Conservation (phyloP, 2,888 invertebrate species). For the Apotomis turbidana region DNA sequence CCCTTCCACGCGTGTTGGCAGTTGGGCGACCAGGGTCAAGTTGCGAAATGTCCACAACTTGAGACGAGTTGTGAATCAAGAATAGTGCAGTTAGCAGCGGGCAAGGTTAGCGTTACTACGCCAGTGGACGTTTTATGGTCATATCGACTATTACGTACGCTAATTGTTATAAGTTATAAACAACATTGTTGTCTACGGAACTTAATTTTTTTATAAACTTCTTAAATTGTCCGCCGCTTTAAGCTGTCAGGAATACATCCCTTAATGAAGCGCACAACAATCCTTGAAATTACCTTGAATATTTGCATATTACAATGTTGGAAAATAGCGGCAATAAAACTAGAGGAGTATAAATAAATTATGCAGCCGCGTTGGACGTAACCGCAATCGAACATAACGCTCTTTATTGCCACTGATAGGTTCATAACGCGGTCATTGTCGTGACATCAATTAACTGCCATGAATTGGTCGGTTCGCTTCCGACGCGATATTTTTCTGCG, state of each 20-base stretch:
- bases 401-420: conserved; percentile 56
- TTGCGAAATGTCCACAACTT: conserved; percentile 57
- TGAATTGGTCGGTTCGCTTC: conserved; percentile 57
- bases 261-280: neutral
- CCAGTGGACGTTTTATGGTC: conserved; percentile 54
- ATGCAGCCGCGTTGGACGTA: conserved; percentile 23
- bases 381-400: conserved; percentile 46
- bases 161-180: neutral
- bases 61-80: conserved; percentile 59
- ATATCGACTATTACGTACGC: conserved; percentile 54
- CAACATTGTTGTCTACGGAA: conserved; percentile 3
- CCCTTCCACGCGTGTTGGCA: conserved; percentile 15
- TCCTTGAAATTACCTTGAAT: conserved; percentile 18
- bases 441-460: conserved; percentile 63
- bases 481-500: conserved; percentile 54
- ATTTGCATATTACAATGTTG: conserved; percentile 12
- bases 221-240: neutral
- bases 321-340: conserved; percentile 23
- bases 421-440: conserved; percentile 63
- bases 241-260: neutral
- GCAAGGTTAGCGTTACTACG: conserved; percentile 34
- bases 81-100: conserved; percentile 55
- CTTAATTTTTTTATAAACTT: neutral
- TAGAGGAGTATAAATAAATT: conserved; percentile 23
- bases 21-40: conserved; percentile 41